phyloP scores from a whole-genome alignment of 2,113 vertebrate genomes.

The Ammodytes dubius region DNA sequence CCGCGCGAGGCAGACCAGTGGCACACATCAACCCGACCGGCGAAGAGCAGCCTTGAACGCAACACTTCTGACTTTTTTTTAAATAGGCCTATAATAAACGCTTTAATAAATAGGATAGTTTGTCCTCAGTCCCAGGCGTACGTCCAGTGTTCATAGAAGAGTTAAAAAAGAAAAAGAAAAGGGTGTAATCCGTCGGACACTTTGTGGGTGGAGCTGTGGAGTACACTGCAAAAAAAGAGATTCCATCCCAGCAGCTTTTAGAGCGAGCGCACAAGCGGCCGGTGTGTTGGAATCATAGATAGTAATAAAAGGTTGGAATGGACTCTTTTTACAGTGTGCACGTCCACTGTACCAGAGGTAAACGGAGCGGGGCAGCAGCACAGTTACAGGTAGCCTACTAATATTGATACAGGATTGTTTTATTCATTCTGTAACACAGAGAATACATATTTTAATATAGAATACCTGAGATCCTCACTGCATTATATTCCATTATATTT shows the following conservation, averaged over 20 bases:
- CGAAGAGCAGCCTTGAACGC: neutral
- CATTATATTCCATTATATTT: too few species aligned
- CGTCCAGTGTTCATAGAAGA: conserved; percentile 7
- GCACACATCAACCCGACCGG: conserved; percentile 18
- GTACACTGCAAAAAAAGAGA: conserved; percentile 38
- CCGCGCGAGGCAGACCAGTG: neutral
- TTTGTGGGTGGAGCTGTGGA: conserved; percentile 70
- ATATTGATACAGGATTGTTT: neutral
- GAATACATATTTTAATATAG: too few species aligned
- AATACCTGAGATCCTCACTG: too few species aligned
- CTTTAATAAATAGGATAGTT: neutral
- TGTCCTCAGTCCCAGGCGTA: conserved; percentile 15
- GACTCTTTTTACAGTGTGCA: conserved; percentile 26
- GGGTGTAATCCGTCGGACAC: conserved; percentile 59
- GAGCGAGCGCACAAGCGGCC: fast-evolving
- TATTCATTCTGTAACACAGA: too few species aligned
- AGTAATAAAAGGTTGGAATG: too few species aligned
- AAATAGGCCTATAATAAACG: neutral
- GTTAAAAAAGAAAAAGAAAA: neutral
- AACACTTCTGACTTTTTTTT: fast-evolving
- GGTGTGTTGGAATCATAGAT: neutral
- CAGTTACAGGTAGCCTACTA: neutral
- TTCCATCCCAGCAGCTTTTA: fast-evolving
- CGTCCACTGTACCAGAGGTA: neutral
- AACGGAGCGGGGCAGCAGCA: neutral